Evolutionary conservation across 2,888 invertebrate species (phyloP).

Genomic region (Cephus sareptanus): DNA sequence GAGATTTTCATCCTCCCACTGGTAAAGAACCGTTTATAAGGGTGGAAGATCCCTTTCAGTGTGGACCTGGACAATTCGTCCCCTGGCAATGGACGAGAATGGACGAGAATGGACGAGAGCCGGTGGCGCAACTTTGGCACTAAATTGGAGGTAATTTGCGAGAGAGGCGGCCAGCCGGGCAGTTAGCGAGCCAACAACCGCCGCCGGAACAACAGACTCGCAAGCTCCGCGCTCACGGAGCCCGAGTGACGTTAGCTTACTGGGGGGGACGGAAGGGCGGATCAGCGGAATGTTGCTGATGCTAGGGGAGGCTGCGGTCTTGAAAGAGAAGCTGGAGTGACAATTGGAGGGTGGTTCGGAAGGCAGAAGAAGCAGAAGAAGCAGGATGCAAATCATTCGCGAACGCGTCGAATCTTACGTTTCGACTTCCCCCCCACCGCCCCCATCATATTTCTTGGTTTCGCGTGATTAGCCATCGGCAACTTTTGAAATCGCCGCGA

Average conservation of each 20-base stretch:
- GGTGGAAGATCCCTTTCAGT: not conserved
- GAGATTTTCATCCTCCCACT: too few species aligned
- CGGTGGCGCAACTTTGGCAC: constrained; percentile 43
- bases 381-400: too few species aligned
- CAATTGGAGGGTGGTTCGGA: too few species aligned
- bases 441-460: too few species aligned
- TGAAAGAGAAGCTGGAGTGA: too few species aligned
- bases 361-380: too few species aligned
- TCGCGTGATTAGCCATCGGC: too few species aligned
- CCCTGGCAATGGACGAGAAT: not conserved
- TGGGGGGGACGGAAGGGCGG: not conserved
- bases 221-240: constrained; percentile 12
- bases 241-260: constrained; percentile 38
- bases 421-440: fast-evolving
- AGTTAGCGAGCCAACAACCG: constrained; percentile 49
- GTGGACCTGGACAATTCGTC: not conserved
- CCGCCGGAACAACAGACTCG: constrained; percentile 21
- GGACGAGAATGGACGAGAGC: not conserved
- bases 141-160: constrained; percentile 55
- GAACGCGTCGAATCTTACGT: too few species aligned
- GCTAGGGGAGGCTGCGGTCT: too few species aligned
- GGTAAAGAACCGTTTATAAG: too few species aligned
- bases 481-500: too few species aligned
- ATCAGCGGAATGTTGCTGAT: too few species aligned
- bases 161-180: constrained; percentile 43